phyloP scores from a whole-genome alignment of 2,113 vertebrate species.

The Leiothrix lutea region DNA sequence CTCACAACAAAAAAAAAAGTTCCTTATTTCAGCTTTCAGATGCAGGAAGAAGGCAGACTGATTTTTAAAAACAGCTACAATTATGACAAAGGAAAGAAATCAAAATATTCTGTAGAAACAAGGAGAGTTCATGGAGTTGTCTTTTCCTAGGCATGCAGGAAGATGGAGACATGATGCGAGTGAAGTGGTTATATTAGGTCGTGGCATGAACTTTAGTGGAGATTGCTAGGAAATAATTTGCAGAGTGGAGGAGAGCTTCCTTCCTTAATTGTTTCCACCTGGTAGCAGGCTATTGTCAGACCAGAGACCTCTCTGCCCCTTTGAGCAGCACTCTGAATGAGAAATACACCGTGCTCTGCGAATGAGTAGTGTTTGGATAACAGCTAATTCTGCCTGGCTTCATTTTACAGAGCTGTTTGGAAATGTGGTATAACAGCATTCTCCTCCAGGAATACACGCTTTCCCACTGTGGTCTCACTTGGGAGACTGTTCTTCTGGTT shows the following conservation, averaged over 20 bases:
- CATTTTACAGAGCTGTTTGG: conserved; percentile 11
- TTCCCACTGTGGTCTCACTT: neutral
- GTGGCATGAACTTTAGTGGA: neutral
- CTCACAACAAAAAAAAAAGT: neutral
- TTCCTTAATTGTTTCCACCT: conserved; percentile 67
- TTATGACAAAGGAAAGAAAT: neutral
- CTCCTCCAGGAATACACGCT: conserved; percentile 7
- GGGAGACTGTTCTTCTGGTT: neutral
- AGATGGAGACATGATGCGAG: neutral
- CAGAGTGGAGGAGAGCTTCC: conserved; percentile 30
- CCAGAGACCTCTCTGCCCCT: conserved; percentile 14
- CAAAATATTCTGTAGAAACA: neutral
- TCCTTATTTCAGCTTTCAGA: conserved; percentile 1
- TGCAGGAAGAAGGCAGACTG: neutral
- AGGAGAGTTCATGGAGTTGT: neutral
- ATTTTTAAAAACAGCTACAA: neutral
- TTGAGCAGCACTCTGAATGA: neutral
- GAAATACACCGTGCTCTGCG: neutral
- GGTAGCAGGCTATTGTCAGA: conserved; percentile 42
- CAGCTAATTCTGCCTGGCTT: conserved; percentile 5
- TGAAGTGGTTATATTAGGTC: conserved; percentile 22
- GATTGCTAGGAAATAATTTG: conserved; percentile 47
- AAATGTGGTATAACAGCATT: conserved; percentile 40
- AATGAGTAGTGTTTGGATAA: neutral
- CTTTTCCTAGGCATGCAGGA: neutral